Conservation (phyloP, 2,888 invertebrate genomes). For the Coenonympha glycerion region DNA sequence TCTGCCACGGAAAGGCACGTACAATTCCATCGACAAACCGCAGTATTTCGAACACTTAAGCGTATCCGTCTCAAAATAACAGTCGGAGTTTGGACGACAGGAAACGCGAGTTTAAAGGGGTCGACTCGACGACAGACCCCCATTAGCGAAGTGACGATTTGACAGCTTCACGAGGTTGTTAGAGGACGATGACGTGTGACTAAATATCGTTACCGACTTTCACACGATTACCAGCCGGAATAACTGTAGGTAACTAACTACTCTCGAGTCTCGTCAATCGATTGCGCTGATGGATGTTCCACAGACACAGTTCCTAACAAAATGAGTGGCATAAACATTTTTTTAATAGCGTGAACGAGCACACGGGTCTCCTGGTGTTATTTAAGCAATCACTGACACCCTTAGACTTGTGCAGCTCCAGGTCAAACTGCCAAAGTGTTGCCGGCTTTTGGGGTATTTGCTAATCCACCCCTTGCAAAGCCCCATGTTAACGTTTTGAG, state of each 20-base stretch:
- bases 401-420: too few relatives aligned
- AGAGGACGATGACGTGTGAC: conserved; percentile 47
- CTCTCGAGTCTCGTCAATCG: conserved; percentile 27
- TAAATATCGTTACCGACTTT: conserved; percentile 46
- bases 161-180: conserved; percentile 54
- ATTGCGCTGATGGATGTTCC: conserved; percentile 23
- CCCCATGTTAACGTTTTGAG: too few relatives aligned
- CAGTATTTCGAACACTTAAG: conserved; percentile 31
- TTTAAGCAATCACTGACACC: too few relatives aligned
- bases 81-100: conserved; percentile 46
- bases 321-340: too few relatives aligned
- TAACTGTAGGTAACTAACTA: conserved; percentile 39
- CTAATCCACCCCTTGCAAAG: too few relatives aligned
- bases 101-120: conserved; percentile 66
- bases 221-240: conserved; percentile 57
- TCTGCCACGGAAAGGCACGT: conserved; percentile 21
- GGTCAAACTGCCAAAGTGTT: too few relatives aligned
- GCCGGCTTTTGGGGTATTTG: too few relatives aligned
- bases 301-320: neutral
- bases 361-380: too few relatives aligned
- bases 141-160: conserved; percentile 67
- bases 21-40: conserved; percentile 24
- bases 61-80: conserved; percentile 37
- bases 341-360: too few relatives aligned
- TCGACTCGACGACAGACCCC: conserved; percentile 62